Evolutionary conservation across 1,140 invertebrate species (phyloP).

Genomic region (Rhopalosiphum maidis): DNA sequence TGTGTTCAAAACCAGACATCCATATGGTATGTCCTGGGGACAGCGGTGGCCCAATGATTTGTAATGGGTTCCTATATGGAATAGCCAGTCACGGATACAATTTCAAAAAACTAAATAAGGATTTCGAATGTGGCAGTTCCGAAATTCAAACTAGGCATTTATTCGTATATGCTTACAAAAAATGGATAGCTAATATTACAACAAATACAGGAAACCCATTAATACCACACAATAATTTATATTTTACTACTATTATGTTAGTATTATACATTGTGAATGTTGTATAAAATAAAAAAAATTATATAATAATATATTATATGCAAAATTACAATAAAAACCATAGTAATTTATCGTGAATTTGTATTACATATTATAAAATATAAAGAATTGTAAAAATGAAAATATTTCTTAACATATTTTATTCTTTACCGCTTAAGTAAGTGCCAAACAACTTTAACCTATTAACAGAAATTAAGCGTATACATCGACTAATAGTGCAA

Average conservation of each 20-base stretch:
- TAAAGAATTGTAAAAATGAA: background rate
- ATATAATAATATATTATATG: background rate
- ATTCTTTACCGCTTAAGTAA: background rate
- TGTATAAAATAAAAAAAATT: conserved; percentile 1
- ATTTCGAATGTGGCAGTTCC: background rate
- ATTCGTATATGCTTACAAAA: background rate
- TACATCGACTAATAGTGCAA: background rate
- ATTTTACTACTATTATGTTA: background rate
- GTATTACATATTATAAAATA: no score
- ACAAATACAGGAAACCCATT: background rate
- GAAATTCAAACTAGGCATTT: conserved; percentile 28
- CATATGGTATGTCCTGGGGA: background rate
- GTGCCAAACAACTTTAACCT: no score
- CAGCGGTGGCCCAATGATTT: conserved; percentile 39
- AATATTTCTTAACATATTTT: background rate
- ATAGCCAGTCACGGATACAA: conserved; percentile 30
- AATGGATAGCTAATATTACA: background rate
- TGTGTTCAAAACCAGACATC: conserved; percentile 22
- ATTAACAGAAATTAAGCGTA: background rate
- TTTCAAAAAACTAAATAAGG: background rate
- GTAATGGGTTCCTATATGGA: background rate
- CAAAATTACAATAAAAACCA: background rate
- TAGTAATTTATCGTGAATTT: background rate
- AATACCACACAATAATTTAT: background rate
- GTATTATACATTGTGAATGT: background rate